These are phyloP conservation scores for Puma concolor DNA, from an alignment of 2,113 vertebrate genomes.

Conservation along the genomic window DNA sequence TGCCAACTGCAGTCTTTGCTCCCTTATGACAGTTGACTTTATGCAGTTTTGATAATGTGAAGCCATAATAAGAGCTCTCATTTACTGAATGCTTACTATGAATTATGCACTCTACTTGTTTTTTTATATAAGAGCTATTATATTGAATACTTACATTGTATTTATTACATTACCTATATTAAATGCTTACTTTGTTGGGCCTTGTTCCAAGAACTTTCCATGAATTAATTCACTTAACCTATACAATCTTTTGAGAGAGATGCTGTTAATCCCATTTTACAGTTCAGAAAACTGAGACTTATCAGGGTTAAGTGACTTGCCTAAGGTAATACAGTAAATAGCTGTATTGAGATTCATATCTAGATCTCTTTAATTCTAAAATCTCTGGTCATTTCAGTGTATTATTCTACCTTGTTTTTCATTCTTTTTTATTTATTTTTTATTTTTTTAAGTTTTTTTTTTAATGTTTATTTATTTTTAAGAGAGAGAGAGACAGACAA, in stretches of 20 bases:
- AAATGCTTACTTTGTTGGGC: not conserved
- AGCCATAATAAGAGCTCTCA: not conserved
- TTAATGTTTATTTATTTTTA: too few relatives aligned
- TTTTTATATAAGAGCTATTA: slow-evolving; percentile 23
- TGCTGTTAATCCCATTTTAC: not conserved
- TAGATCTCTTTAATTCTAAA: slow-evolving; percentile 39
- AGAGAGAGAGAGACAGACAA: too few relatives aligned
- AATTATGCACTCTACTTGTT: not conserved
- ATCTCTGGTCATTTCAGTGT: not conserved
- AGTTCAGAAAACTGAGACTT: slow-evolving; percentile 5
- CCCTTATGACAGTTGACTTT: not conserved
- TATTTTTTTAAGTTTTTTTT: too few relatives aligned
- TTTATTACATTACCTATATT: not conserved
- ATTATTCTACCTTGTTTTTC: not conserved
- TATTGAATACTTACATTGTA: not conserved
- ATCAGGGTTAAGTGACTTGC: not conserved
- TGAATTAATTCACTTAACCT: not conserved
- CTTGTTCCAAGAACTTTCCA: slow-evolving; percentile 19
- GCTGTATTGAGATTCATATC: not conserved
- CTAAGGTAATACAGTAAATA: not conserved
- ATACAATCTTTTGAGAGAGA: not conserved
- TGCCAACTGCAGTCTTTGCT: not conserved
- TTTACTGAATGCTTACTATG: not conserved
- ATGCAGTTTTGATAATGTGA: not conserved
- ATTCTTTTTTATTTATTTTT: slow-evolving; percentile 4